Base-by-base conservation (phyloP, 2,113 vertebrate genomes). In the Ceyx cyanopectus region DNA sequence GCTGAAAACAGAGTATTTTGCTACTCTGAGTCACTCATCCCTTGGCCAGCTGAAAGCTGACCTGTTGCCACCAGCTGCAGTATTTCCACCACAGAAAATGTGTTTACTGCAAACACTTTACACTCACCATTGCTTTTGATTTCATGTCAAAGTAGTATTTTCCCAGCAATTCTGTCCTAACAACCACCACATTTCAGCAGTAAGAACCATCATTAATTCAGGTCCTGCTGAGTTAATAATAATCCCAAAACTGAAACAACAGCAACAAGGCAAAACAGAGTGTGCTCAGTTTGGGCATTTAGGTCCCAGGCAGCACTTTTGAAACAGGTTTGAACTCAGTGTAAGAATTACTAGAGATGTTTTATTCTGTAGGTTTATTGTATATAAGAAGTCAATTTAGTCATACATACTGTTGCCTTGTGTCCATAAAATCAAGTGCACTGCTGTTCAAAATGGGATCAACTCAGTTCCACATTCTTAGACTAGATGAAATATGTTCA, bases 211-310 rank as follows among this genome's bases (percentile, higher is more conserved):
- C 63, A 77, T 26, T 46, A 74, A 45, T 50, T 77, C 37, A 5
- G 6, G 5, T 29, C 41, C 22, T 46, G 27, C 4, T 24, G 50
- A 16, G 63, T 61, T 77, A 68, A 14, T 20, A 90, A 12, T 3
- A 32, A 23, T 10, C 41, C 60, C 29, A 74, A 57, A 75, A 46
- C 15, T 50, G 57, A 51, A 88, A 63, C 12, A 90, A 23, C 1
- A 54, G 21, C 30, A 68, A 46, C 34, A 45, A 68, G 68, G 74
- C 19, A 66, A 40, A 70, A 40, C 26, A 77, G 14, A 70, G 3
- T 1, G 1, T 16, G n/a, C 23, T 65, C 14, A 34, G 0, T 22
- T 83, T 48, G 43, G 14, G 37, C 30, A 23, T 1, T 74, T 50
- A 48, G 67, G 12, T 18, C 41, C 22, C 24, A 10, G 0, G 13